A percentile compares a stretch with the other conserved stretches of the same genome.
Evolutionary conservation across 2,888 invertebrate species (phyloP).

Genomic region (Apoderus coryli): DNA sequence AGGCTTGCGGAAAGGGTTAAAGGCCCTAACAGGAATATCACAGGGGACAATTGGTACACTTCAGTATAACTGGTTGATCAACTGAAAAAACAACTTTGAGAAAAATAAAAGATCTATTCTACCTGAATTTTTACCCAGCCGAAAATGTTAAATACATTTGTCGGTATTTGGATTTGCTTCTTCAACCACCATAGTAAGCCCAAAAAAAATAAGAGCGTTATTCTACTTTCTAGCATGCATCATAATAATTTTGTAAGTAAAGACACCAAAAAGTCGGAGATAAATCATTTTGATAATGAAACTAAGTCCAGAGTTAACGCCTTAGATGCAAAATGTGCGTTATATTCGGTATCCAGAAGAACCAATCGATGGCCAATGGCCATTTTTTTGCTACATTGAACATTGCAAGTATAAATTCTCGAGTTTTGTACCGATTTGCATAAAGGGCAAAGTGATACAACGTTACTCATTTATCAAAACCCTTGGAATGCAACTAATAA

Average conservation of each 20-base stretch:
- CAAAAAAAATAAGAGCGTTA: constrained; percentile 15
- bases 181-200: constrained; percentile 6
- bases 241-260: constrained; percentile 12
- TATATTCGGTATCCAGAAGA: too few relatives aligned
- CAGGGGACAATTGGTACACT: constrained; percentile 17
- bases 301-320: too few relatives aligned
- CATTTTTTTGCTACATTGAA: too few relatives aligned
- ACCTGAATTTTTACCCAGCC: constrained; percentile 16
- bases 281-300: too few relatives aligned
- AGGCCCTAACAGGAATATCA: too few relatives aligned
- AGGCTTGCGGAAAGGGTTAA: constrained; percentile 16
- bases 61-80: constrained; percentile 4
- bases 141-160: constrained; percentile 7
- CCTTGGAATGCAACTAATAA: too few relatives aligned
- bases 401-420: too few relatives aligned
- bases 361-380: too few relatives aligned
- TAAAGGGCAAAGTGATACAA: too few relatives aligned
- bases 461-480: too few relatives aligned
- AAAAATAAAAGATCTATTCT: constrained; percentile 21
- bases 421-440: too few relatives aligned
- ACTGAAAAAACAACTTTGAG: constrained; percentile 13
- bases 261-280: constrained; percentile 15
- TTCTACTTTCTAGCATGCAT: constrained; percentile 18
- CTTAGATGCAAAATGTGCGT: too few relatives aligned
- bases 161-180: constrained; percentile 18